phyloP scores from a whole-genome alignment of 2,797 vertebrate genomes.

The Decapterus maruadsi region DNA sequence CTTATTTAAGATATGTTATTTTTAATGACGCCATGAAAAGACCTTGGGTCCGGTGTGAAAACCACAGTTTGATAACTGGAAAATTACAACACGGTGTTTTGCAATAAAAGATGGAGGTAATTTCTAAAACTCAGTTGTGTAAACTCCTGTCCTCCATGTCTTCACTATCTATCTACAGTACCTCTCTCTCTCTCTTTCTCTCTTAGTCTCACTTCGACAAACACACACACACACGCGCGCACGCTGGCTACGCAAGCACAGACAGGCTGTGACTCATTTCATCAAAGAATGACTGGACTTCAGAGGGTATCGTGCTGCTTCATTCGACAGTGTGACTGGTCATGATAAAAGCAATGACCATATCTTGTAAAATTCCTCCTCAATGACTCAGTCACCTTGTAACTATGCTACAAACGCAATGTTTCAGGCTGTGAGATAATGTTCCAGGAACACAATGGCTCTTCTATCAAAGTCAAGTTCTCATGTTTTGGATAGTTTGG shows the following conservation, averaged over 20 bases:
- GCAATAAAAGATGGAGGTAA: slow-evolving; percentile 60
- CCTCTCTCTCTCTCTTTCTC: slow-evolving; percentile 14
- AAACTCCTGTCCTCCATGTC: slow-evolving; percentile 31
- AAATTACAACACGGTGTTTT: slow-evolving; percentile 61
- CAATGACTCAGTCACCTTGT: slow-evolving; percentile 66
- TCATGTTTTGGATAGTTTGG: slow-evolving; percentile 23
- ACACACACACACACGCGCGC: neutral
- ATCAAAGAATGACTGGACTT: slow-evolving; percentile 73
- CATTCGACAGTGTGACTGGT: slow-evolving; percentile 73
- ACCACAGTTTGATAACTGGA: slow-evolving; percentile 48
- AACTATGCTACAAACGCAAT: slow-evolving; percentile 40
- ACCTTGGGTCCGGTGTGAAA: slow-evolving; percentile 37
- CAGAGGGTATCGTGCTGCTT: slow-evolving; percentile 57
- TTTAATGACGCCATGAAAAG: slow-evolving; percentile 37
- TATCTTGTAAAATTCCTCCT: slow-evolving; percentile 71
- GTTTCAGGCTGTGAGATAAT: slow-evolving; percentile 13
- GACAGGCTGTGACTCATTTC: slow-evolving; percentile 73
- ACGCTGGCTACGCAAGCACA: slow-evolving; percentile 31
- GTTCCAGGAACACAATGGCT: slow-evolving; percentile 9
- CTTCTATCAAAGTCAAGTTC: slow-evolving; percentile 41
- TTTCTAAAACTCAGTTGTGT: slow-evolving; percentile 53
- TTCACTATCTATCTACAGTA: slow-evolving; percentile 6
- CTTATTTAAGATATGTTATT: slow-evolving; percentile 26
- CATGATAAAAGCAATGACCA: slow-evolving; percentile 73
- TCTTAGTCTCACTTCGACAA: neutral